phyloP scores from a whole-genome alignment of 2,888 invertebrate species.

The Neelides folsomi region DNA sequence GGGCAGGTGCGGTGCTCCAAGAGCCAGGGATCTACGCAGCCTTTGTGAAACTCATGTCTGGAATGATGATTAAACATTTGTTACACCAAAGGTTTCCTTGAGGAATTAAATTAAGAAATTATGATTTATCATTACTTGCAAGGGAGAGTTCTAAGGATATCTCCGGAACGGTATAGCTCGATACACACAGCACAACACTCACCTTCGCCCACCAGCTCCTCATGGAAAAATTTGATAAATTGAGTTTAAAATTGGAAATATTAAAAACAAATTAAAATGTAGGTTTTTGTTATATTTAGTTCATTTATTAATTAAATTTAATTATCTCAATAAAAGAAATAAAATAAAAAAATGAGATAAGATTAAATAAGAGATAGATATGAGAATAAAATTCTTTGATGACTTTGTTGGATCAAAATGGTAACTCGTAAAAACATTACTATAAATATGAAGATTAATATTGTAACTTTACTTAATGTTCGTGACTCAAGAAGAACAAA shows the following conservation, averaged over 20 bases:
- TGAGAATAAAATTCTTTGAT: too few relatives aligned
- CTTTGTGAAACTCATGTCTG: slow-evolving; percentile 91
- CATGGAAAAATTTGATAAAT: slow-evolving; percentile 32
- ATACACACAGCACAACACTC: slow-evolving; percentile 93
- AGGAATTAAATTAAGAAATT: neutral
- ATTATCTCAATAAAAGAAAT: neutral
- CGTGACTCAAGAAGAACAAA: too few relatives aligned
- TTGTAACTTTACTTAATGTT: too few relatives aligned
- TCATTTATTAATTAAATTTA: slow-evolving; percentile 3
- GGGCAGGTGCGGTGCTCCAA: slow-evolving; percentile 89
- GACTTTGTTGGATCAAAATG: too few relatives aligned
- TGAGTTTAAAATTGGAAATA: slow-evolving; percentile 7
- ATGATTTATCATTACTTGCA: slow-evolving; percentile 56
- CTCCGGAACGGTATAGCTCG: slow-evolving; percentile 76
- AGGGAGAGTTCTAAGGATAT: slow-evolving; percentile 73
- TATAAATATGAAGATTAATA: too few relatives aligned
- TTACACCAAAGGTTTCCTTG: neutral
- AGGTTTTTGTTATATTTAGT: too few relatives aligned
- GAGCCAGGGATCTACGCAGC: slow-evolving; percentile 91
- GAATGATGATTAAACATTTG: slow-evolving; percentile 31
- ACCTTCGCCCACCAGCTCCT: slow-evolving; percentile 66
- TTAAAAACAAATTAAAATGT: slow-evolving; percentile 8
- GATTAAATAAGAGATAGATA: neutral
- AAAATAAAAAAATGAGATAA: neutral
- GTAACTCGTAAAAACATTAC: too few relatives aligned